Base-by-base conservation (phyloP, 2,888 invertebrate genomes). In the Scaptodrosophila latifasciaeformis region DNA sequence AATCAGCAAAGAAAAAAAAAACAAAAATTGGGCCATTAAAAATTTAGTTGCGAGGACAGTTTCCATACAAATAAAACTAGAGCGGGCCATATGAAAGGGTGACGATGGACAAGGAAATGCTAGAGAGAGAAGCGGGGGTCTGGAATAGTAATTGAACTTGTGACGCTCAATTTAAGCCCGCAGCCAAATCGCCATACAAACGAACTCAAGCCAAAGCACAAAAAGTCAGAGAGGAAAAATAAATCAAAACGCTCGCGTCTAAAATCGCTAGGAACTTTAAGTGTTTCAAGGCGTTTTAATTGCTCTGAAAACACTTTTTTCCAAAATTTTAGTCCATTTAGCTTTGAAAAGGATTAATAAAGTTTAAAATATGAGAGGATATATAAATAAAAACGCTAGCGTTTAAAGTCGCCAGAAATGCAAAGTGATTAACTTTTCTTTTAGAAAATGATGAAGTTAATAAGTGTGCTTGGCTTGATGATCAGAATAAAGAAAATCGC, bases 81-180 rank as follows among this genome's bases (percentile, higher is more conserved):
- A 24, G 4, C 24, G 24, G 24, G 24, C 24, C 24, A 24, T 7
- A 7, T 7, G n/a, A n/a, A n/a, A n/a, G n/a, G n/a, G n/a, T n/a
- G n/a, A n/a, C n/a, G n/a, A n/a, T n/a, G n/a, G n/a, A n/a, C n/a
- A n/a, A n/a, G n/a, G n/a, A n/a, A n/a, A n/a, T n/a, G n/a, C n/a
- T n/a, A n/a, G n/a, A n/a, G n/a, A n/a, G n/a, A n/a, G n/a, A n/a
- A n/a, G n/a, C n/a, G n/a, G n/a, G n/a, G n/a, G n/a, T n/a, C n/a
- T n/a, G n/a, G n/a, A n/a, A n/a, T n/a, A n/a, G 44, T 44, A 69
- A 67, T 72, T 70, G 72, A 70, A 70, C 72, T 67, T 72, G 70
- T 55, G 70, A 51, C 60, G 70, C 62, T 74, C 65, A 70, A 74
- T 74, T 70, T 67, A 57, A 61, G 66, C 57, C 57, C 63, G 66